These are phyloP conservation scores for Synanthedon vespiformis DNA, from an alignment of 2,888 invertebrate genomes.

Conservation along the genomic window DNA sequence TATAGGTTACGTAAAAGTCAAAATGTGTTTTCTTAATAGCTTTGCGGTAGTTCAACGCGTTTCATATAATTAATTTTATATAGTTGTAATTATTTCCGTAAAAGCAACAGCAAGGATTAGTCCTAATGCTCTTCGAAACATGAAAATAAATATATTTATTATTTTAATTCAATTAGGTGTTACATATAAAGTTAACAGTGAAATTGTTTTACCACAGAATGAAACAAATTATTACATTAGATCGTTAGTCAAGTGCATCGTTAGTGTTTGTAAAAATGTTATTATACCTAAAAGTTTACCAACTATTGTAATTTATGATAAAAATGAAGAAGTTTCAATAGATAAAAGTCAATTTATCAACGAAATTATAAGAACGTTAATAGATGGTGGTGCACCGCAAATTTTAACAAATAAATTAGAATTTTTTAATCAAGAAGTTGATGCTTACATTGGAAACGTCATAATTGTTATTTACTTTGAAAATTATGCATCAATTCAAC, in stretches of 20 bases:
- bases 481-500: conserved; percentile 11
- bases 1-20: too few relatives aligned
- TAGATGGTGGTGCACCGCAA: background rate
- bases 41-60: too few relatives aligned
- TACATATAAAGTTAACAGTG: background rate
- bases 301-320: conserved; percentile 1
- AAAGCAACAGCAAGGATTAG: too few relatives aligned
- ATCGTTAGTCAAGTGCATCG: background rate
- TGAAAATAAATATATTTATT: too few relatives aligned
- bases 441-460: conserved; percentile 6
- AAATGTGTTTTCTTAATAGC: too few relatives aligned
- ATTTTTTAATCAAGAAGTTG: background rate
- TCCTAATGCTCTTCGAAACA: too few relatives aligned
- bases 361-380: conserved; percentile 1
- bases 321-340: background rate
- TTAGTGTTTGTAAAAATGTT: background rate
- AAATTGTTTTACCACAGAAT: background rate
- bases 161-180: too few relatives aligned
- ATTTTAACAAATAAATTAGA: background rate
- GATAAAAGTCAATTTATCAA: background rate
- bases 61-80: too few relatives aligned
- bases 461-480: conserved; percentile 18
- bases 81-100: too few relatives aligned
- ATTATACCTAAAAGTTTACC: conserved; percentile 1
- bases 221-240: background rate